Base-by-base conservation (phyloP, 2,888 invertebrate species). In the Cremastinae sp. region DNA sequence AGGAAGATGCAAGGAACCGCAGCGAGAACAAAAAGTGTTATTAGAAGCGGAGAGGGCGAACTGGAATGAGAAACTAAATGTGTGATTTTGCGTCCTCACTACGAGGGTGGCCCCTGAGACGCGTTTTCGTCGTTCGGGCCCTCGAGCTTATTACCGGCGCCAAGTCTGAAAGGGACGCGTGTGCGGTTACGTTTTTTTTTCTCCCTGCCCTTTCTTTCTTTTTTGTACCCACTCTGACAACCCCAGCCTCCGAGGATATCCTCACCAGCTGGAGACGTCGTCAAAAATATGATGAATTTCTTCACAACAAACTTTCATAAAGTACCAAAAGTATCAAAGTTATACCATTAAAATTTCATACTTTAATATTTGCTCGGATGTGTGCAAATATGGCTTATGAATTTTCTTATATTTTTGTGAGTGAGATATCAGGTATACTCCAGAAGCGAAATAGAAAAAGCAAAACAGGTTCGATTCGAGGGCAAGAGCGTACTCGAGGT, bases 101-200 rank as follows among this genome's bases (percentile, higher is more conserved):
- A 66, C 75, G 71, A 71, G 75, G 75, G 71, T 75, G 75, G 75
- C 65, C 75, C 55, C 14, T 20, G 45, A 28, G 61, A 55, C 51
- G 51, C 5, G 43, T 59, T 22, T 61, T 61, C 55, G 65, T 56
- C 55, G 53, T 71, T 75, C 47, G 41, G 75, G 43, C 75, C 71
- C 75, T 75, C 71, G 61, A 66, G 71, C 75, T 71, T 71, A 75
- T 75, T 75, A 75, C 71, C 75, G 75, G 70, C 75, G 75, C 75
- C 75, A 75, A 75, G 66, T 66, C 75, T 62, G 47, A 41, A 61
- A 49, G 65, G 70, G 53, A 49, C 64, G 51, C 51, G 65, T 70
- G 65, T 69, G 62, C 55, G 28, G 62, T 35, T 47, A n/a, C 35
- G 55, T 59, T 58, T 35, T 14, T 20, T 49, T n/a, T n/a, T n/a